Evolutionary conservation across 2,113 vertebrate species (phyloP), one percentile per base, ranked within the genome.

Genomic region (Amblyopsis rosae): DNA sequence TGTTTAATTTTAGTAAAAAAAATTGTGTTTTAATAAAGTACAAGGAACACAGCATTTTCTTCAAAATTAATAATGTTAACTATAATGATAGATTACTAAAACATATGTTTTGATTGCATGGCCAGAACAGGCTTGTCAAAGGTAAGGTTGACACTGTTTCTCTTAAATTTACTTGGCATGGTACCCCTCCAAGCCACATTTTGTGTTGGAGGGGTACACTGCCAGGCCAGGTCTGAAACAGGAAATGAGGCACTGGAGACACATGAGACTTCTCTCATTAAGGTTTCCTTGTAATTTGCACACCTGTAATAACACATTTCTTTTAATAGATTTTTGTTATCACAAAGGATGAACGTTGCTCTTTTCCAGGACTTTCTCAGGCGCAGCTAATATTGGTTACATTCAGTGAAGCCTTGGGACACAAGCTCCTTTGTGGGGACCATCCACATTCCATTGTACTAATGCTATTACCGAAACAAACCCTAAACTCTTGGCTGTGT

Each of bases 141-240:
- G 35, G 4, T 41, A 41, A 41, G 35, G 35, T 41, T 41, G 35
- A 41, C 35, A 41, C 35, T 1, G 4, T 41, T 41, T 41, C 35
- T 41, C 35, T 41, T 41, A 92, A 85, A 86, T 65, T 65, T 11
- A 77, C 79, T 83, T 87, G 77, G 69, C 88, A 69, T 76, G 77
- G 57, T 64, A 81, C 68, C 74, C 26, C 26, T 26, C 26, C 26
- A 26, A 26, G 26, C 2, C 72, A 73, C 73, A 68, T 88, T 85
- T 87, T 91, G 88, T 91, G 91, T 75, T 84, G 86, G 62, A 85
- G 80, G 69, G 75, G 78, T 80, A 82, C 76, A 61, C 74, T 81
- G 61, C 77, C 76, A 69, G 77, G 70, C 73, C 33, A 45, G 70
- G 75, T 67, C 33, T 55, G 75, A 80, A 76, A 74, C 82, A 84